Base-by-base conservation (phyloP, 2,113 vertebrate species). In the Tinamus guttatus region DNA sequence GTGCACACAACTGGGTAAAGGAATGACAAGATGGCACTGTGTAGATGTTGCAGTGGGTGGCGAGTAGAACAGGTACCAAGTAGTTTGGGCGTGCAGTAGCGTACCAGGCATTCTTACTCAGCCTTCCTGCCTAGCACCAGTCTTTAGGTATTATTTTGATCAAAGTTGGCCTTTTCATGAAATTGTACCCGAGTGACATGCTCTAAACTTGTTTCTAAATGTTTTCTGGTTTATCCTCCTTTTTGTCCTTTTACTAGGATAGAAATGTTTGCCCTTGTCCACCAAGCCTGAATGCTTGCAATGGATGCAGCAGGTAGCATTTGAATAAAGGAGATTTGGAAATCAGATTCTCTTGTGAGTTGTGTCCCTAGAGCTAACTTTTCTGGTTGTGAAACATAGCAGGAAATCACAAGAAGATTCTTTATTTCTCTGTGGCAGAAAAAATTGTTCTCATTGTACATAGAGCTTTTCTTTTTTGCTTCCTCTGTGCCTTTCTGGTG, bases 61-160 rank as follows among this genome's bases (percentile, higher is more conserved):
- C 11, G 22, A 58, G 30, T 62, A 38, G 15, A 38, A 22, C 10
- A 49, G 49, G 49, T 13, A 30, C 22, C 8, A 22, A 49, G 49
- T 93, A 0, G 0, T n/a, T 62, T 40, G 28, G 36, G 15, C 62
- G 28, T 4, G 0, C 1, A 47, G 63, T 5, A 18, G 2, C 32
- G 2, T 20, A 2, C 45, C 38, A 21, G 13, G 28, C n/a, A 11
- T 69, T 18, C 21, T 7, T 15, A 21, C 9, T 69, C 62, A 58
- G 11, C 13, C 8, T 41, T 32, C 8, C 9, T 69, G 28, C 25
- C 34, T 45, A 22, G 19, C 19, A 64, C 56, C 36, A 32, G 11
- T 28, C 43, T 52, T 62, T 20, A 30, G 54, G 34, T 68, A 25
- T 32, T 20, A 20, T 52, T 47, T 28, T 36, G 28, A 84, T 43